Base-by-base conservation (phyloP, 2,797 vertebrate genomes). In the Microhierax caerulescens region DNA sequence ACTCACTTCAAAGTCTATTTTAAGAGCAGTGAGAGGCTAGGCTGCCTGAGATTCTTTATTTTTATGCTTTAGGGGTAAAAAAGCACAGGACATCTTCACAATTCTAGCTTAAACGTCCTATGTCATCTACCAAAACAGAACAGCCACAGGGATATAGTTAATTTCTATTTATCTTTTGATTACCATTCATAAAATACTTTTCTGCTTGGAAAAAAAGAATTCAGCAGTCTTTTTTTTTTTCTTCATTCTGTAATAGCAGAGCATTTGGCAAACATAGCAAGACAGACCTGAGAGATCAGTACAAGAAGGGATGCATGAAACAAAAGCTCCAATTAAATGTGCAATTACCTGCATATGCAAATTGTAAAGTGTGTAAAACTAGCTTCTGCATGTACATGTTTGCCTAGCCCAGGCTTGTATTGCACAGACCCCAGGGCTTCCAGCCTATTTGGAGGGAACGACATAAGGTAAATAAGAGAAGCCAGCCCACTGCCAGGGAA, bases 291-390 rank as follows among this genome's bases (percentile, higher is more conserved):
- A 81, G 76, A 93, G 84, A 85, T 36, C 23, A 18, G 20, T 3
- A 30, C 27, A 36, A 60, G 51, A 81, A 84, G 16, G 47, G 80
- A 51, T 13, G 47, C 56, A 36, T 14, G 60, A 65, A 87, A 94
- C 67, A 87, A 93, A 87, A 91, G 60, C 67, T 76, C 59, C 77
- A 91, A 81, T 82, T 92, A 92, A 87, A 94, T 1, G 13, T 36
- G 59, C 37, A 63, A 89, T 89, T 90, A 96, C 77, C 84, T 79
- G 63, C 41, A 73, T 60, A 82, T 82, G 59, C 77, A 94, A 93
- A 90, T 56, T 36, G 32, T 21, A 3, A 53, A 92, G 70, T 41
- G 80, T 67, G 28, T 20, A 82, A 61, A 90, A 84, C 41, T 7
- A 76, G 77, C 43, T 89, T 85, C 88, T 85, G 64, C 70, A 51